A percentile compares a stretch with the other conserved stretches of the same genome.
Conservation (phyloP, 1,140 invertebrate genomes). For the Stegodyphus dumicola region DNA sequence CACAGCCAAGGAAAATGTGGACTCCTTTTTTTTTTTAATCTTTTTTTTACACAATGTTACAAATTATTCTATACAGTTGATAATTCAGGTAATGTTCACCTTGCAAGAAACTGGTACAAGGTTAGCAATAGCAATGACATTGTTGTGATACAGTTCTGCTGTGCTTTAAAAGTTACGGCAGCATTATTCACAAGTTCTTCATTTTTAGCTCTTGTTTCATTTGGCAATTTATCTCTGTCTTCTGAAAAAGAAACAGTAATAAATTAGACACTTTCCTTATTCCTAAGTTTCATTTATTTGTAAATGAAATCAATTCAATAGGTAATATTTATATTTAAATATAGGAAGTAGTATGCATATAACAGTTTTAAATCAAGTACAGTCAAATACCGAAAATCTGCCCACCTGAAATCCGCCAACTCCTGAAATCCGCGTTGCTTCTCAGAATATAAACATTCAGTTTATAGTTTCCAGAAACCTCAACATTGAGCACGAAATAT, state of each 20-base stretch:
- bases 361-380: too few relatives aligned
- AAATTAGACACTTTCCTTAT: too few relatives aligned
- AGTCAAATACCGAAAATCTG: too few relatives aligned
- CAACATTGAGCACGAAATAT: too few relatives aligned
- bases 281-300: too few relatives aligned
- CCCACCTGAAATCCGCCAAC: too few relatives aligned
- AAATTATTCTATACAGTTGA: constrained; percentile 9
- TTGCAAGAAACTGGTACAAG: constrained; percentile 44
- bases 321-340: too few relatives aligned
- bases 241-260: constrained; percentile 71
- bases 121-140: constrained; percentile 33
- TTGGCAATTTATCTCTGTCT: constrained; percentile 86
- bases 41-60: constrained; percentile 39
- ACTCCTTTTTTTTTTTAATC: background rate
- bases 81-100: constrained; percentile 27
- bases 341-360: too few relatives aligned
- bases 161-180: constrained; percentile 18
- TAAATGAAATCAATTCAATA: too few relatives aligned
- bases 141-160: constrained; percentile 44
- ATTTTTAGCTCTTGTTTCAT: constrained; percentile 88
- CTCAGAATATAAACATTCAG: too few relatives aligned
- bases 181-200: constrained; percentile 83
- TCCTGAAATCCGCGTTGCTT: too few relatives aligned
- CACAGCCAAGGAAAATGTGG: constrained; percentile 57
- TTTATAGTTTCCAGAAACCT: too few relatives aligned